Conservation (phyloP, 2,113 vertebrate species). For the Nyctereutes procyonoides region DNA sequence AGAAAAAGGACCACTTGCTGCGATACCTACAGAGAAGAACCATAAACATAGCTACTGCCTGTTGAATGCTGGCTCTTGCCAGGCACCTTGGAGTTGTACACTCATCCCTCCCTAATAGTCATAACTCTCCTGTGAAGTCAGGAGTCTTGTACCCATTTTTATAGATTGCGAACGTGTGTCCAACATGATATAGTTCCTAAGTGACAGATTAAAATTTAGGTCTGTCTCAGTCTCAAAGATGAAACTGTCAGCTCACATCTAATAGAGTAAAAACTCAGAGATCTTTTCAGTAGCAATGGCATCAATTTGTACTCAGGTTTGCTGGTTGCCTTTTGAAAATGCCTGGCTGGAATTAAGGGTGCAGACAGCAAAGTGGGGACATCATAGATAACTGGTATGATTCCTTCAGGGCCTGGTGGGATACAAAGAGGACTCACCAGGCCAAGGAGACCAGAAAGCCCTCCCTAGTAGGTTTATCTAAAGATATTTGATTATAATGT, state of each 20-base stretch:
- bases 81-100: neutral
- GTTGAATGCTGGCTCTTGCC: neutral
- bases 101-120: neutral
- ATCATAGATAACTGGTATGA: neutral
- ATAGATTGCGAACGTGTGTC: neutral
- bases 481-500: neutral
- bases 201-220: neutral
- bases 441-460: neutral
- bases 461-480: neutral
- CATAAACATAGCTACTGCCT: neutral
- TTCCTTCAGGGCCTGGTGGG: neutral
- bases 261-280: neutral
- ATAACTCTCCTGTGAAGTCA: neutral
- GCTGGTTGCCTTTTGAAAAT: neutral
- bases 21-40: neutral
- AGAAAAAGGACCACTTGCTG: neutral
- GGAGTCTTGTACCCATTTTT: neutral
- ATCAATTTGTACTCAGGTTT: neutral
- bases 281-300: neutral
- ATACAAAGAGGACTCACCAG: neutral
- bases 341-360: neutral
- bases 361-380: too few relatives aligned
- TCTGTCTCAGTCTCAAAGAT: neutral
- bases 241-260: neutral
- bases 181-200: neutral